These are phyloP conservation scores for Indicator indicator DNA, from an alignment of 2,113 vertebrate species.

Conservation along the genomic window DNA sequence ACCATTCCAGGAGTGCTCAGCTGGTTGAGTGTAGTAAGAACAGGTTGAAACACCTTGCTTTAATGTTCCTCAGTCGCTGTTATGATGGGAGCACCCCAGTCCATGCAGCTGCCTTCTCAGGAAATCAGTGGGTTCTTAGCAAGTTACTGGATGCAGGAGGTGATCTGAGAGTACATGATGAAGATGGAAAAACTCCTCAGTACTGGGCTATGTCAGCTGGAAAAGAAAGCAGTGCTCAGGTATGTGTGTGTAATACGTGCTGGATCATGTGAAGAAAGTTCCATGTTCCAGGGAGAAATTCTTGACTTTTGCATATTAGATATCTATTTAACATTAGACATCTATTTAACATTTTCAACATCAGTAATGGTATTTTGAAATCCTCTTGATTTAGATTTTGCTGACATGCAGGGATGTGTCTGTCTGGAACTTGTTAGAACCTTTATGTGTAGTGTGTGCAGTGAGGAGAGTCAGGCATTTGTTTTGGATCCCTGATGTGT, in stretches of 20 bases:
- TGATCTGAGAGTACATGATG: conserved; percentile 84
- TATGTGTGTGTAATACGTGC: not conserved
- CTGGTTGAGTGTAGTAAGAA: not conserved
- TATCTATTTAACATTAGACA: not conserved
- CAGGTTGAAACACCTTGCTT: not conserved
- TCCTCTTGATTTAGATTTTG: not conserved
- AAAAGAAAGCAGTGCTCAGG: conserved; percentile 75
- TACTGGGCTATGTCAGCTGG: conserved; percentile 81
- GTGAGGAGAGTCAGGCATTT: not conserved
- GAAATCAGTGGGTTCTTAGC: conserved; percentile 82
- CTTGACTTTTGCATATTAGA: not conserved
- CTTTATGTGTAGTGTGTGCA: not conserved
- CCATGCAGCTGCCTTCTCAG: conserved; percentile 87
- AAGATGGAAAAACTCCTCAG: conserved; percentile 74
- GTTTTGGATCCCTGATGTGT: not conserved
- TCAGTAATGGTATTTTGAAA: not conserved
- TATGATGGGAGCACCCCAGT: conserved; percentile 85
- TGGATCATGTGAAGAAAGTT: not conserved
- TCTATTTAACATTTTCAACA: not conserved
- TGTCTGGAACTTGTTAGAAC: not conserved
- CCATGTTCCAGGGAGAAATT: not conserved
- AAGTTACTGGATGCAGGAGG: conserved; percentile 84
- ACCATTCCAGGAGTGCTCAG: rapidly evolving
- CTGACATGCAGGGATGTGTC: not conserved
- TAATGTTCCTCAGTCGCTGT: conserved; percentile 77